These are phyloP conservation scores for Agraylea sexmaculata DNA, from an alignment of 1,140 invertebrate genomes.

Conservation along the genomic window DNA sequence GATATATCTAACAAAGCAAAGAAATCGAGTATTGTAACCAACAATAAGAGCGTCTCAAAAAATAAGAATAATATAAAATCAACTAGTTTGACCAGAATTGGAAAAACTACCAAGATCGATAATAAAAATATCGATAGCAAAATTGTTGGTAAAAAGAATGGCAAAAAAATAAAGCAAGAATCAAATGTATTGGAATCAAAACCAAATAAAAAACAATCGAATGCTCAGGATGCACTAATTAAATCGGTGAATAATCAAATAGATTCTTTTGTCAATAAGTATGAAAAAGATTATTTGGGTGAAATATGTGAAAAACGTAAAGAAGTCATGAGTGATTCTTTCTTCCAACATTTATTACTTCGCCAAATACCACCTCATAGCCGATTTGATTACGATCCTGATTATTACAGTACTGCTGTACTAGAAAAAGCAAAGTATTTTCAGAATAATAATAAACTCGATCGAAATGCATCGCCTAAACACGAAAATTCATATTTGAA, in stretches of 20 bases:
- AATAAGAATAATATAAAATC: too few relatives aligned
- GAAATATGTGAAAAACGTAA: conserved; percentile 44
- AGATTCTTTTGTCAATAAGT: conserved; percentile 16
- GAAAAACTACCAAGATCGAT: too few relatives aligned
- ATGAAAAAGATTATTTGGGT: conserved; percentile 18
- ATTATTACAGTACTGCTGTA: conserved; percentile 40
- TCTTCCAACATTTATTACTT: conserved; percentile 60
- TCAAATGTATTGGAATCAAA: too few relatives aligned
- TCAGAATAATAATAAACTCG: conserved; percentile 37
- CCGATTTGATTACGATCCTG: conserved; percentile 13
- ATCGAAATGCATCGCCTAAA: too few relatives aligned
- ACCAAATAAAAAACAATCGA: conserved; percentile 20
- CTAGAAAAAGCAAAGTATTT: conserved; percentile 52
- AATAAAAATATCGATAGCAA: too few relatives aligned
- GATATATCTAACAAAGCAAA: too few relatives aligned
- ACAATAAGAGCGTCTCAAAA: not conserved
- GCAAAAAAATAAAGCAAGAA: too few relatives aligned
- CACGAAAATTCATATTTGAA: conserved; percentile 50
- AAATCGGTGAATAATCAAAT: conserved; percentile 23
- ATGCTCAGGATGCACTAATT: conserved; percentile 8
- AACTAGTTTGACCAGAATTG: too few relatives aligned
- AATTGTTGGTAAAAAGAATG: too few relatives aligned
- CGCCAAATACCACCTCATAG: conserved; percentile 29
- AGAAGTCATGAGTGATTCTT: conserved; percentile 46
- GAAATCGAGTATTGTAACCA: too few relatives aligned